Evolutionary conservation across 2,113 vertebrate genomes (phyloP), one percentile per base, ranked within the genome.

Genomic region (Lipophrys pholis): DNA sequence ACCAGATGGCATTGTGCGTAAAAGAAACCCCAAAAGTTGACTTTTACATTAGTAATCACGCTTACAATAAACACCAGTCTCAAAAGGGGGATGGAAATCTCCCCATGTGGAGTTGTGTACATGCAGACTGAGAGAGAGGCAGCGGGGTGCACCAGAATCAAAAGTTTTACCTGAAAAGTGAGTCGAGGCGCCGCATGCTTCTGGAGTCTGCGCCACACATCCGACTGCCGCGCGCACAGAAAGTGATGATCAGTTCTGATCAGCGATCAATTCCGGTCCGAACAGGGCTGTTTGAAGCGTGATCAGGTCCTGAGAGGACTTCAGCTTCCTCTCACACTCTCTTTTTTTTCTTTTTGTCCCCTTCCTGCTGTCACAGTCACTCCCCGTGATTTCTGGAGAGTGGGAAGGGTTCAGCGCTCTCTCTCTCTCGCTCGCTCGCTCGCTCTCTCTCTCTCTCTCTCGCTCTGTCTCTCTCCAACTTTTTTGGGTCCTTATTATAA

Each of bases 401-500:
- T 81, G 87, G 86, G 87, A 82, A 83, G 82, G 80, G 81, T 83
- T 81, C 39, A 7, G 61, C 21, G 40, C 70, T 81, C 70, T 72
- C 62, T 36, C 3, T 41, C 30, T 71, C 78, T 53, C 8, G 46
- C 59, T 30, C 21, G 2, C 21, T 30, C 21, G 2, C 21, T 30
- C 21, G 59, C 30, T 12, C 30, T 39, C 55, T 74, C 55, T 39
- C 48, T 49, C 65, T 73, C 73, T 52, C 56, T 71, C 78, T 53
- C 8, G 46, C 59, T n/a, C 6, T 65, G 80, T 87, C 87, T 71
- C 80, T 86, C 86, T 12, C 83, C 79, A 81, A 86, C 66, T 85
- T 89, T 84, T 80, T 68, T 60, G 80, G 56, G 77, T 91, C 87
- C 86, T 89, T 90, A 82, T 87, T 88, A 82, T 89, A 86, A 88